These are phyloP conservation scores for Micromesistius poutassou DNA, from an alignment of 2,797 vertebrate species.

Conservation along the genomic window DNA sequence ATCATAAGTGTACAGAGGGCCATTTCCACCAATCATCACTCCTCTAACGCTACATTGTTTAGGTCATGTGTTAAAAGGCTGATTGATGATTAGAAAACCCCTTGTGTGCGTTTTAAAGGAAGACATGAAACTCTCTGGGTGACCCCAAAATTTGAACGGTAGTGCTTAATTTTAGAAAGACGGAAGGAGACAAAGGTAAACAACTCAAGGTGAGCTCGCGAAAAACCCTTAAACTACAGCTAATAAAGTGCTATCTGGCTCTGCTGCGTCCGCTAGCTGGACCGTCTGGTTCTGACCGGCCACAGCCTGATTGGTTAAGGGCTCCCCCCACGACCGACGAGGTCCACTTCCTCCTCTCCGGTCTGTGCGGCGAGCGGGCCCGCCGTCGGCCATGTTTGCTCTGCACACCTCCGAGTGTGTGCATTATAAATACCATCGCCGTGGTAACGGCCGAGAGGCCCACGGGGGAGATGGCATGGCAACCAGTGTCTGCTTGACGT, in stretches of 20 bases:
- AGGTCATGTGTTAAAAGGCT: no score
- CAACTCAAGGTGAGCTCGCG: not conserved
- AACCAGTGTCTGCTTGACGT: not conserved
- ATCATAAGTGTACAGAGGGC: no score
- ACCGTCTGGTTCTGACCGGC: not conserved
- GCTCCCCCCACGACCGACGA: not conserved
- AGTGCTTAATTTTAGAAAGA: not conserved
- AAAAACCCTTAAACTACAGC: not conserved
- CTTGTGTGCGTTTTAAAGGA: no score
- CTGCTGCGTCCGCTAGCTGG: not conserved
- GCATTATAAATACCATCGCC: constrained; percentile 55
- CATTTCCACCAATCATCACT: no score
- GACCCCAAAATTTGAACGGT: no score
- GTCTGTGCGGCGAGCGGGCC: constrained; percentile 31
- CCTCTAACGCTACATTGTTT: no score
- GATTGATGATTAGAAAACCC: no score
- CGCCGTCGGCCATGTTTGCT: constrained; percentile 45
- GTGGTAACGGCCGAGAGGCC: constrained; percentile 34
- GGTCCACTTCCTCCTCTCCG: constrained; percentile 27
- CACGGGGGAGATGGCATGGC: not conserved
- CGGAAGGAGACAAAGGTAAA: not conserved
- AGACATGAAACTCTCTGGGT: no score
- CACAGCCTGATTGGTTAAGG: not conserved
- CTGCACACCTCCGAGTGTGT: constrained; percentile 56
- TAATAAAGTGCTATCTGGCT: not conserved